Evolutionary conservation across 2,113 vertebrate genomes (phyloP).

Genomic region (Pao palembangensis): DNA sequence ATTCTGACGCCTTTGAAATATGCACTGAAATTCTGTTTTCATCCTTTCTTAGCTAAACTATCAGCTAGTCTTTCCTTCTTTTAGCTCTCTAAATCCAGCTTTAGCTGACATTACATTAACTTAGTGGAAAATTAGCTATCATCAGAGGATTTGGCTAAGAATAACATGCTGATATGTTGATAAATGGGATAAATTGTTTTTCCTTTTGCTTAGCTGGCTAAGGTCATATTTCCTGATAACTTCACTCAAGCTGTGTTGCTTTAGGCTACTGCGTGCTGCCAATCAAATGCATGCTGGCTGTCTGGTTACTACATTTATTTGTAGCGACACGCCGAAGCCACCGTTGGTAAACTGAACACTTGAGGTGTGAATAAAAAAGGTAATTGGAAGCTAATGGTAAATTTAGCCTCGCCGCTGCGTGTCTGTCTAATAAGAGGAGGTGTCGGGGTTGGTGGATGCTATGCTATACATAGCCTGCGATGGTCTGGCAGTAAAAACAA

Average conservation of each 20-base stretch:
- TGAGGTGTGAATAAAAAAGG: not conserved
- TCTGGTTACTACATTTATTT: not conserved
- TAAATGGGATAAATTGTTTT: too few species aligned
- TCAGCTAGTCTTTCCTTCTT: not conserved
- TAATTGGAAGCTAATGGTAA: constrained; percentile 16
- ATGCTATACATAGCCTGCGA: constrained; percentile 71
- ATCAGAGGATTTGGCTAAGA: not conserved
- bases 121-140: not conserved
- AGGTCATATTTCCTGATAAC: not conserved
- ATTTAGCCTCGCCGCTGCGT: constrained; percentile 21
- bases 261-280: too few species aligned
- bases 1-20: not conserved
- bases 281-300: not conserved
- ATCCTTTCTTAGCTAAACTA: not conserved
- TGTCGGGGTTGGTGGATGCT: constrained; percentile 17
- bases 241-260: not conserved
- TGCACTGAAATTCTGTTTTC: not conserved
- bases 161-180: not conserved
- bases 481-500: constrained; percentile 77
- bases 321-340: not conserved
- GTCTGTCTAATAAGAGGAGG: constrained; percentile 27
- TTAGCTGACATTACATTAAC: not conserved
- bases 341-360: too few species aligned
- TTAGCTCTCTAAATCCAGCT: not conserved
- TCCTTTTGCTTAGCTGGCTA: not conserved